A percentile compares a stretch with the other conserved stretches of the same genome.
phyloP scores from a whole-genome alignment of 2,888 invertebrate species.

The Sarcophaga carnaria region DNA sequence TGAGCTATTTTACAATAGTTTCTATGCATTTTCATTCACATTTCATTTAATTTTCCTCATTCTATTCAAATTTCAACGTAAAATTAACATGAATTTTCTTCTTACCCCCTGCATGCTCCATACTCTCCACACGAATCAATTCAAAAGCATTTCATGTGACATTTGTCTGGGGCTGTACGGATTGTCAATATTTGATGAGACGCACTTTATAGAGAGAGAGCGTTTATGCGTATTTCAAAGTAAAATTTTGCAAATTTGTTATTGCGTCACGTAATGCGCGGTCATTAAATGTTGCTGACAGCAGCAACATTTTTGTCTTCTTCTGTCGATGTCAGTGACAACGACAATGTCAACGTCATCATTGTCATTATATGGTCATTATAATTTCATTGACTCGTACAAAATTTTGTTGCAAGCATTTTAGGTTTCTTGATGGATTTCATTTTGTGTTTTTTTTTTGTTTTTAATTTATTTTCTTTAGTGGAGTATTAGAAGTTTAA shows the following conservation, averaged over 20 bases:
- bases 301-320: conserved; percentile 67
- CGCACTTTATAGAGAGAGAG: conserved; percentile 41
- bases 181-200: conserved; percentile 50
- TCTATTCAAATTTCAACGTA: not conserved
- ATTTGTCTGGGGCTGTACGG: conserved; percentile 37
- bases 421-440: conserved; percentile 16
- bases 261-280: conserved; percentile 67
- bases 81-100: conserved; percentile 53
- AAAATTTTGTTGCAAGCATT: conserved; percentile 26
- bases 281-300: conserved; percentile 69
- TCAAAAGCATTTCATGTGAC: conserved; percentile 46
- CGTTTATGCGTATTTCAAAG: conserved; percentile 36
- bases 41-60: not conserved
- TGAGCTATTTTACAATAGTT: not conserved
- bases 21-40: conserved; percentile 3
- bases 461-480: not conserved
- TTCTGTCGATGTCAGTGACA: too few relatives aligned
- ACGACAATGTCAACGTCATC: conserved; percentile 39
- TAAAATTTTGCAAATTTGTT: conserved; percentile 48
- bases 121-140: conserved; percentile 29
- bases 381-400: conserved; percentile 51
- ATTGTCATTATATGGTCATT: conserved; percentile 43
- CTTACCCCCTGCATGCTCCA: not conserved
- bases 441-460: not conserved
- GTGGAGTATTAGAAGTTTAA: conserved; percentile 28